These are phyloP conservation scores for Drosophila arawakana DNA, from an alignment of 1,140 invertebrate species.

Conservation along the genomic window DNA sequence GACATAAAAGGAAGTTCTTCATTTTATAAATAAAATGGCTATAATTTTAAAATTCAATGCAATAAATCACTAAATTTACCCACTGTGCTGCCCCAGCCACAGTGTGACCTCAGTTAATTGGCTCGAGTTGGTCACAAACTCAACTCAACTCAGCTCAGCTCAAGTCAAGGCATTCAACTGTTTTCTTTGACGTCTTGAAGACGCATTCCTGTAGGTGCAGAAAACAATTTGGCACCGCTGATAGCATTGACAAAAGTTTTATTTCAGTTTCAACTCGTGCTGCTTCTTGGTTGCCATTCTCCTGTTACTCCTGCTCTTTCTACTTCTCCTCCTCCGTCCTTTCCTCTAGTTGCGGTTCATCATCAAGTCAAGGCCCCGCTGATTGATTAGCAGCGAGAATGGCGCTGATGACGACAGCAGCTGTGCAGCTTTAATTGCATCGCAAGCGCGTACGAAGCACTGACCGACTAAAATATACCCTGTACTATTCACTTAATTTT, in stretches of 20 bases:
- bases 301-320: neutral
- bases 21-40: too few species aligned
- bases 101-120: constrained; percentile 5
- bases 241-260: constrained; percentile 24
- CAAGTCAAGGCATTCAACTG: neutral
- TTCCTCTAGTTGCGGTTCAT: neutral
- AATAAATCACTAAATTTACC: too few species aligned
- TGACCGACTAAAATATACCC: constrained; percentile 2
- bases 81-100: neutral
- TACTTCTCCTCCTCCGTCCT: neutral
- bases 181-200: neutral
- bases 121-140: neutral
- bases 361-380: constrained; percentile 8
- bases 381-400: constrained; percentile 47
- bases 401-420: constrained; percentile 39
- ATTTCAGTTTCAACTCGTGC: neutral
- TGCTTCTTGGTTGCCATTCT: neutral
- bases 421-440: constrained; percentile 55
- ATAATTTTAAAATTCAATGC: too few species aligned
- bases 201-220: constrained; percentile 54
- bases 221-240: constrained; percentile 60
- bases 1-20: too few species aligned
- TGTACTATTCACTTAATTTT: neutral
- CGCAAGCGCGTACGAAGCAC: neutral
- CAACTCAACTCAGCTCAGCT: too few species aligned